Evolutionary conservation across 1,140 invertebrate genomes (phyloP).

Genomic region (Nylanderia fulva): DNA sequence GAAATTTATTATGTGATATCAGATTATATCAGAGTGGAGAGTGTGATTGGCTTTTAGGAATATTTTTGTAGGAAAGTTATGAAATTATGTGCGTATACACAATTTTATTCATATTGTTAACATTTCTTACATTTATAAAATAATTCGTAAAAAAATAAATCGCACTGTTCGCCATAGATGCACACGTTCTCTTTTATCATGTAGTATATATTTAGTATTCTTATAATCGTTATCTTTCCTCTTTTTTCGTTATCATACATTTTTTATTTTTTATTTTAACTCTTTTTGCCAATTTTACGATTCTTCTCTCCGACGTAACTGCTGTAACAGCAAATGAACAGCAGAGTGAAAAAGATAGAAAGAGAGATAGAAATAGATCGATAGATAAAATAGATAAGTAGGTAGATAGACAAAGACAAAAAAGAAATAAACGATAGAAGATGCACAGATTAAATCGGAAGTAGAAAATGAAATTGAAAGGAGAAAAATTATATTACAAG

Average conservation of each 20-base stretch:
- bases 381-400: constrained; percentile 7
- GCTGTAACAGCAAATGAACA: constrained; percentile 75
- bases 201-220: too few relatives aligned
- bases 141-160: constrained; percentile 32
- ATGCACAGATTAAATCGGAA: constrained; percentile 1
- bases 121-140: constrained; percentile 41
- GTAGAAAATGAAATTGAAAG: constrained; percentile 35
- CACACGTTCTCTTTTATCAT: neutral
- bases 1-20: neutral
- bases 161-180: constrained; percentile 50
- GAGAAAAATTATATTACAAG: constrained; percentile 29
- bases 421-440: neutral
- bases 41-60: neutral
- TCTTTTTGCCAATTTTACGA: neutral
- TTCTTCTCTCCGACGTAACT: constrained; percentile 59
- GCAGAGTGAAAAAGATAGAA: constrained; percentile 34
- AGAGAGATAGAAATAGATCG: too few relatives aligned
- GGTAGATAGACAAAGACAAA: neutral
- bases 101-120: constrained; percentile 26
- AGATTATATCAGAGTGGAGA: neutral
- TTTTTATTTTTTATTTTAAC: neutral
- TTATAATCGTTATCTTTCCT: neutral
- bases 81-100: neutral
- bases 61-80: neutral
- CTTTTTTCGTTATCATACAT: neutral